Percentiles rank a stretch among this genome's conserved stretches.
These are phyloP conservation scores for Gobiocypris rarus DNA, from an alignment of 2,113 vertebrate genomes.

Conservation along the genomic window DNA sequence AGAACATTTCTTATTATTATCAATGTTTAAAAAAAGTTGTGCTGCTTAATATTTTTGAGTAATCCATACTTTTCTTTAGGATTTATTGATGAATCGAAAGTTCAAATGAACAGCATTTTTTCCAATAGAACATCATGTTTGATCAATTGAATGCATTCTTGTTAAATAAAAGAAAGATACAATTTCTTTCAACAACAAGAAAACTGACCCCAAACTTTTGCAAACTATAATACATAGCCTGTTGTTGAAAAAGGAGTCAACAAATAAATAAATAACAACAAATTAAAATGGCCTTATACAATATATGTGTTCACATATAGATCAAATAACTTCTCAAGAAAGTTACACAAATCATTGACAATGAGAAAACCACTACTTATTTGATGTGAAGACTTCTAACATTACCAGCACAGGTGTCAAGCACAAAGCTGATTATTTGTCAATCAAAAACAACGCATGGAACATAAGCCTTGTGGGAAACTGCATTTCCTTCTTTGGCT, in stretches of 20 bases:
- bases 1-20: not conserved
- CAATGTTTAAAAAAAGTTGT: too few relatives aligned
- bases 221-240: not conserved
- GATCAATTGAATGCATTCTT: not conserved
- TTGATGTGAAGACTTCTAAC: not conserved
- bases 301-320: not conserved
- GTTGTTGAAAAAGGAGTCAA: not conserved
- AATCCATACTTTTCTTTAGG: not conserved
- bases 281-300: not conserved
- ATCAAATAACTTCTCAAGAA: not conserved
- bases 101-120: not conserved
- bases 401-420: not conserved
- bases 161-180: too few relatives aligned
- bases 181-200: too few relatives aligned
- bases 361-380: not conserved
- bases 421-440: not conserved
- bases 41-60: too few relatives aligned
- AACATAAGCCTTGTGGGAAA: conserved; percentile 56
- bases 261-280: not conserved
- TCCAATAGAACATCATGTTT: not conserved
- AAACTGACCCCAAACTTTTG: not conserved
- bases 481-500: conserved; percentile 37
- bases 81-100: not conserved
- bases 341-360: not conserved
- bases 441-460: conserved; percentile 1